Evolutionary conservation across 2,888 invertebrate genomes (phyloP).

Genomic region (Eudemis profundana): DNA sequence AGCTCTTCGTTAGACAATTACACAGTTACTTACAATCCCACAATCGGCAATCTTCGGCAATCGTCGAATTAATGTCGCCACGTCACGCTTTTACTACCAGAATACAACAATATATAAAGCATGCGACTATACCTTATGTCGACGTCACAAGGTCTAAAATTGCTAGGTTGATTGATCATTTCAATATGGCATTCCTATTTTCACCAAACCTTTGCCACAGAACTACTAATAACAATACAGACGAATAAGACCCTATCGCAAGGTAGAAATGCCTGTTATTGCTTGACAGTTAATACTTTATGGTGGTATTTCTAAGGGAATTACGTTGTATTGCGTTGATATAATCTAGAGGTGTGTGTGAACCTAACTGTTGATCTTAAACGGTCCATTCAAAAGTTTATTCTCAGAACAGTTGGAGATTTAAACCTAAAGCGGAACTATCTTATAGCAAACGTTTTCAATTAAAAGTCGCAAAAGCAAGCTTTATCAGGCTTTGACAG

Average conservation of each 20-base stretch:
- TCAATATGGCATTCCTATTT: no score
- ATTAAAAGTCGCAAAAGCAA: no score
- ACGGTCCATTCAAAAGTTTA: constrained; percentile 8
- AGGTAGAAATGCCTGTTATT: background rate
- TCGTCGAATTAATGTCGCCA: constrained; percentile 7
- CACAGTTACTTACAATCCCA: constrained; percentile 17
- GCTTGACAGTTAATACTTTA: background rate
- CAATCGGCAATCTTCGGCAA: constrained; percentile 2
- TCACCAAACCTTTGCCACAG: no score
- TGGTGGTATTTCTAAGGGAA: background rate
- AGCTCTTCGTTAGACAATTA: constrained; percentile 29
- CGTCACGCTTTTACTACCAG: constrained; percentile 16
- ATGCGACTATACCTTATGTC: no score
- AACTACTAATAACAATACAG: background rate
- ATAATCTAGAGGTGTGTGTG: constrained; percentile 3
- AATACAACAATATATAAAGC: no score
- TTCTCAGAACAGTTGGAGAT: background rate
- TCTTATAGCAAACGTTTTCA: no score
- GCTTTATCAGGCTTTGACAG: no score
- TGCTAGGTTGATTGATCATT: no score
- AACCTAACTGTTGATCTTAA: constrained; percentile 3
- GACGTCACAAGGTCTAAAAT: no score
- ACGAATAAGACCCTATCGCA: background rate
- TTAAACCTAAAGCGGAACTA: no score
- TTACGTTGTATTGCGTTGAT: background rate